These are phyloP conservation scores for Chrysolina americana DNA, from an alignment of 2,888 invertebrate genomes.

Conservation along the genomic window DNA sequence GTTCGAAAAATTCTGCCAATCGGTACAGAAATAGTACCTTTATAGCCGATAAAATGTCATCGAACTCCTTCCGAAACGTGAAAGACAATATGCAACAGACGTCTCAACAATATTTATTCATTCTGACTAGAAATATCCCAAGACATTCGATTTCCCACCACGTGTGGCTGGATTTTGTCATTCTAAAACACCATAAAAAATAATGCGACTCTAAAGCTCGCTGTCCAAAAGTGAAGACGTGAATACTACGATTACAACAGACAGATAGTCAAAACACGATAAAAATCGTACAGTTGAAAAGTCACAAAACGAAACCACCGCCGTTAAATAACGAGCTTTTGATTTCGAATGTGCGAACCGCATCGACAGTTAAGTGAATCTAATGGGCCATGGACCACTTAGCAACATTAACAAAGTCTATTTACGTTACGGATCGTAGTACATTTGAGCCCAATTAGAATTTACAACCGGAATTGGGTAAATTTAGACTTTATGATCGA, in stretches of 20 bases:
- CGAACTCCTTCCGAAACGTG: neutral
- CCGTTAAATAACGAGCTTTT: neutral
- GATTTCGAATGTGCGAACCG: neutral
- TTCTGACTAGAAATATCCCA: no score
- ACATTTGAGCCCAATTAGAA: constrained; percentile 1
- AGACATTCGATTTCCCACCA: neutral
- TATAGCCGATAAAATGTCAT: no score
- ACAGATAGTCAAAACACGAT: constrained; percentile 14
- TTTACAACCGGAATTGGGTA: neutral
- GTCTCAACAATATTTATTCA: no score
- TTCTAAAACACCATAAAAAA: neutral
- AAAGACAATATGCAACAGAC: neutral
- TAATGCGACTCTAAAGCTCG: neutral
- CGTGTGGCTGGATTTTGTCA: neutral
- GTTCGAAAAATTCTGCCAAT: no score
- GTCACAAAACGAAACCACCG: neutral
- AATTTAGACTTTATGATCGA: neutral
- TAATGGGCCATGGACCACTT: constrained; percentile 9
- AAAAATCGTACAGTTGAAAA: neutral
- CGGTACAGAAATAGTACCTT: no score
- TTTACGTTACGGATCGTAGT: constrained; percentile 4
- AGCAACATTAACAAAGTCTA: constrained; percentile 4
- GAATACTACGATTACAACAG: neutral
- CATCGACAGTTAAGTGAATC: constrained; percentile 1
- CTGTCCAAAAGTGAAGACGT: neutral